phyloP scores from a whole-genome alignment of 2,797 vertebrate genomes.

The Craterocephalus amniculus region DNA sequence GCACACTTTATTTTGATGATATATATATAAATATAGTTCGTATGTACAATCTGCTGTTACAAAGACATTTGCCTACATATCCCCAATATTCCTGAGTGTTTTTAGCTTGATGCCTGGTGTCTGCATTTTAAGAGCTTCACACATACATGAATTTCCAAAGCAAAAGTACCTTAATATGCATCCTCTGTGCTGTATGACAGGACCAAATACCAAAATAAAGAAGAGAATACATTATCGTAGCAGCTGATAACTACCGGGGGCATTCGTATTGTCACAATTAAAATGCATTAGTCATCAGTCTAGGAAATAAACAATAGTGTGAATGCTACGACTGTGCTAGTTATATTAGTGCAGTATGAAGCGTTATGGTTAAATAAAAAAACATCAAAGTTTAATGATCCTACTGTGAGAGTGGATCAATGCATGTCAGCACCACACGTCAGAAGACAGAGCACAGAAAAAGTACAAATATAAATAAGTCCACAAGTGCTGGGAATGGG shows the following conservation, averaged over 20 bases:
- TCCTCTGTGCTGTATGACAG: constrained; percentile 34
- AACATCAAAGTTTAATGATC: constrained; percentile 34
- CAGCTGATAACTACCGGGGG: constrained; percentile 24
- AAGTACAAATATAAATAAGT: constrained; percentile 51
- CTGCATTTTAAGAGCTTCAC: constrained; percentile 83
- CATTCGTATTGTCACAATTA: constrained; percentile 24
- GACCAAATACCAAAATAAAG: constrained; percentile 16
- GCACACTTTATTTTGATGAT: constrained; percentile 63
- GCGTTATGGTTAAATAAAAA: constrained; percentile 10
- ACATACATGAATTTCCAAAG: constrained; percentile 61
- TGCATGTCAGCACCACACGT: constrained; percentile 55
- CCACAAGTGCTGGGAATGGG: constrained; percentile 38
- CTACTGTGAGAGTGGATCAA: constrained; percentile 22
- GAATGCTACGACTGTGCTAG: constrained; percentile 55
- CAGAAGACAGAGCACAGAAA: constrained; percentile 32
- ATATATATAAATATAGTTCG: constrained; percentile 27
- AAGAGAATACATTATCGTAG: constrained; percentile 33
- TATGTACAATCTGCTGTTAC: constrained; percentile 51
- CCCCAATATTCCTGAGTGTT: constrained; percentile 76
- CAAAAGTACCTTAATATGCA: constrained; percentile 59
- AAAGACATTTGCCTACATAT: constrained; percentile 68
- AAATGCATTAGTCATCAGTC: constrained; percentile 29
- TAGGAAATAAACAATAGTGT: constrained; percentile 25
- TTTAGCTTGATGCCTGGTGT: constrained; percentile 87
- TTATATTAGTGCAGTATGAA: constrained; percentile 52